Conservation (phyloP, 1,140 invertebrate genomes). For the Meloidogyne exigua region DNA sequence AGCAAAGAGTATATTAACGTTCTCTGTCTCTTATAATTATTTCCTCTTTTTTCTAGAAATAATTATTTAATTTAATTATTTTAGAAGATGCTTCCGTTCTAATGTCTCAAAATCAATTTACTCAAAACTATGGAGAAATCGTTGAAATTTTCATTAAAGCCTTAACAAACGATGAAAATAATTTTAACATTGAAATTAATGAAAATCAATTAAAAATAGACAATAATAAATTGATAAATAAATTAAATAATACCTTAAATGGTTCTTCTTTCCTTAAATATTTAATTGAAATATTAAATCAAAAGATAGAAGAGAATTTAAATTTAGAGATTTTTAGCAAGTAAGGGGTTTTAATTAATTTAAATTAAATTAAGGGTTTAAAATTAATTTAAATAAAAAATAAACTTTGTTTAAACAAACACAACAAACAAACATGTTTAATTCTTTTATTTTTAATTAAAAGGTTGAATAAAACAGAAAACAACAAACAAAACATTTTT, state of each 20-base stretch:
- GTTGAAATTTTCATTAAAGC: neutral
- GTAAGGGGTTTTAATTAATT: no score
- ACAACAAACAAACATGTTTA: no score
- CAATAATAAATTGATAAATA: neutral
- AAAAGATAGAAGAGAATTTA: no score
- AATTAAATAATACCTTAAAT: neutral
- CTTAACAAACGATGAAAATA: neutral
- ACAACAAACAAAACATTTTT: neutral
- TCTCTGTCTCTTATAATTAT: no score
- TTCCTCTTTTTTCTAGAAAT: no score
- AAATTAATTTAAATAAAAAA: no score
- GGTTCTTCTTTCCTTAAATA: neutral
- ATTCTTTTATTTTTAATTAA: no score
- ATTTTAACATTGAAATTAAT: neutral
- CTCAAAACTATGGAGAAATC: neutral
- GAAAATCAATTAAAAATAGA: neutral
- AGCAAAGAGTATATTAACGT: no score
- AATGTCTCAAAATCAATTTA: neutral
- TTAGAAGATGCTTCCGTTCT: neutral
- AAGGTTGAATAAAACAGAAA: neutral
- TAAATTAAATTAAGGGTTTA: no score
- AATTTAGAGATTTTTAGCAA: no score
- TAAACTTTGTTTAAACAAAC: no score
- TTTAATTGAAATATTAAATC: no score
- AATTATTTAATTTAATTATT: neutral